Evolutionary conservation across 2,113 vertebrate species (phyloP).

Genomic region (Typhlomys cinereus): DNA sequence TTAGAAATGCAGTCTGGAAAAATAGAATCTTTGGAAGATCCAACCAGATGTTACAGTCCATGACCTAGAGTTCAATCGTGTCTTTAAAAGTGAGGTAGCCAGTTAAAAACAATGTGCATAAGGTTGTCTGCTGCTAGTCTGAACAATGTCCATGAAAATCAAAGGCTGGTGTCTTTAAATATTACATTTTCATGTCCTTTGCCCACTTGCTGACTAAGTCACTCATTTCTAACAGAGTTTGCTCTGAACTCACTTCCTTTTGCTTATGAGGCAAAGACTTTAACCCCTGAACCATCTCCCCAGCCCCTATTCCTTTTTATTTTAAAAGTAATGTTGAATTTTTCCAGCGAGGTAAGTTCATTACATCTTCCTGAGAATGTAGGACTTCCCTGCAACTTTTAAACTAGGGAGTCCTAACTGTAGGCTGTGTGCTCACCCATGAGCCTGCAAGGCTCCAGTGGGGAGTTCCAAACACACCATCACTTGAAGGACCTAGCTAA

Average conservation of each 20-base stretch:
- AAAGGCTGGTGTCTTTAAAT: neutral
- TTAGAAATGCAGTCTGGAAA: neutral
- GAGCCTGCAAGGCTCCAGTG: no score
- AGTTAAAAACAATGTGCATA: neutral
- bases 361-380: neutral
- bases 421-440: no score
- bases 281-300: no score
- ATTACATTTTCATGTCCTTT: neutral
- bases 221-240: neutral
- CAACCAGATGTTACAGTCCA: neutral
- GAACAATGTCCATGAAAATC: neutral
- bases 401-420: no score
- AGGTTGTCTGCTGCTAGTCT: neutral
- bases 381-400: neutral
- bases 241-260: neutral
- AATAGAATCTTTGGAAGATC: neutral
- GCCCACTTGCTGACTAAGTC: neutral
- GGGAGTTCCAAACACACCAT: no score
- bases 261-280: no score
- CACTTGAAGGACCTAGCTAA: no score
- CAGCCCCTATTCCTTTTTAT: neutral
- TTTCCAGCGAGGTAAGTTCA: neutral
- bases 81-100: neutral
- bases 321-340: neutral
- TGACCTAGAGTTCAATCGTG: neutral